Percentiles rank a stretch among this genome's conserved stretches.
phyloP scores from a whole-genome alignment of 1,140 invertebrate species.

The Drosophila teissieri region DNA sequence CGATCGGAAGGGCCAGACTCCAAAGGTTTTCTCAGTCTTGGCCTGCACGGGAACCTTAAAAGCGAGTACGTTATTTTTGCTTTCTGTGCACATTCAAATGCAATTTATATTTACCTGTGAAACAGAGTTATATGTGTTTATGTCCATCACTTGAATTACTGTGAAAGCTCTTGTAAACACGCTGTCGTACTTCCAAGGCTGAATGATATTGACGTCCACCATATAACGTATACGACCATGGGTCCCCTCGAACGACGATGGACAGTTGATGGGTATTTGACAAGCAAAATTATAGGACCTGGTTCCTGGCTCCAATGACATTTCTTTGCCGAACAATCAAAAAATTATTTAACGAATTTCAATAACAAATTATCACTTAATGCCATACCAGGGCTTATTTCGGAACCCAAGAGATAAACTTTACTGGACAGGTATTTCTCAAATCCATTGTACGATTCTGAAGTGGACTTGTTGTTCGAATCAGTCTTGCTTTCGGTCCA shows the following conservation, averaged over 20 bases:
- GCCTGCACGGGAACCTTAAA: conserved; percentile 34
- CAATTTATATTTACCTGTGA: conserved; percentile 32
- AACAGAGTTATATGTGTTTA: conserved; percentile 86
- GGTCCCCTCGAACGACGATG: conserved; percentile 90
- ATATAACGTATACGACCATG: conserved; percentile 89
- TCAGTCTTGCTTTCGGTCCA: conserved; percentile 55
- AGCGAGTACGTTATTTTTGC: background rate
- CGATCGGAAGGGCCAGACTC: conserved; percentile 67
- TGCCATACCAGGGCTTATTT: conserved; percentile 30
- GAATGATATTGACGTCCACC: conserved; percentile 88
- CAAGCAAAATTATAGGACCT: conserved; percentile 87
- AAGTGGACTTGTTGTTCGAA: conserved; percentile 29
- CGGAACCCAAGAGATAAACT: conserved; percentile 56
- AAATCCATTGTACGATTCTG: conserved; percentile 49
- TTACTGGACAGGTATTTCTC: conserved; percentile 74
- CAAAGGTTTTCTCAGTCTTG: conserved; percentile 67
- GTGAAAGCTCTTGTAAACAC: conserved; percentile 89
- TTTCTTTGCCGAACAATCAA: conserved; percentile 10
- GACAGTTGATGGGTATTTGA: conserved; percentile 86
- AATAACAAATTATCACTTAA: background rate
- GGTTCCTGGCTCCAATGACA: conserved; percentile 81
- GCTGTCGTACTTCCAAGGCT: conserved; percentile 91
- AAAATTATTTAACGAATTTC: no score
- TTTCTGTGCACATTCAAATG: no score
- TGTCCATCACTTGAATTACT: conserved; percentile 89